Base-by-base conservation (phyloP, 2,888 invertebrate species). In the Ashinkailepas kermadecensis region DNA sequence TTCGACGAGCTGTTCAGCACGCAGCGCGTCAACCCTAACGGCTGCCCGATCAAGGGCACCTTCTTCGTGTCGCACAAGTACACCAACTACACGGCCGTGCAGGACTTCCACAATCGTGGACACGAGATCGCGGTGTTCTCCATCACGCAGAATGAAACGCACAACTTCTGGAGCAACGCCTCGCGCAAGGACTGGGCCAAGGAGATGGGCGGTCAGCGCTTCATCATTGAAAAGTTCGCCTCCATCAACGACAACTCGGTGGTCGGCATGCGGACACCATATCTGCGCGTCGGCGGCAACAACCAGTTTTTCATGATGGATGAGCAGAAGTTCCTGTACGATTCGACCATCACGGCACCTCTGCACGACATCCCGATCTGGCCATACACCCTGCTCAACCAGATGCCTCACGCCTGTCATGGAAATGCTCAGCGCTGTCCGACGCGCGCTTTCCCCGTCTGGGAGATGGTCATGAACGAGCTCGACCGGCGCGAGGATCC, bases 351-450 rank as follows among this genome's bases (percentile, higher is more conserved):
- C 87, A 95, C 96, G 0, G 95, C 96, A 2, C 94, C 96, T 0
- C 90, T 96, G 65, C 94, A 93, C 85, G 95, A 95, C 87, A 95
- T 95, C 39, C 96, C 96, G 81, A 92, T 96, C 85, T 98, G 98
- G 98, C 98, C 98, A 7, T 98, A 98, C 90, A 98, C 97, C 82
- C 94, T 98, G 93, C 97, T 97, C 91, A 97, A 96, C 91, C 92
- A 95, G 86, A 95, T 97, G 94, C 95, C 96, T 0, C 96, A 96
- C 88, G 92, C 94, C 83, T 97, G 97, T 86, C 95, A 96, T 87
- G 96, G 96, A 84, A 96, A 96, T 88, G 89, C 95, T 82, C 96
- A 96, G 87, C 94, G 92, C 87, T 96, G 95, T 87, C 95, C 95
- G 18, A 95, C 95, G 4, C 92, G 95, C 87, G 94, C 94, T 84